Evolutionary conservation across 2,113 vertebrate species (phyloP), one percentile per base, ranked within the genome.

Genomic region (Gadus macrocephalus): DNA sequence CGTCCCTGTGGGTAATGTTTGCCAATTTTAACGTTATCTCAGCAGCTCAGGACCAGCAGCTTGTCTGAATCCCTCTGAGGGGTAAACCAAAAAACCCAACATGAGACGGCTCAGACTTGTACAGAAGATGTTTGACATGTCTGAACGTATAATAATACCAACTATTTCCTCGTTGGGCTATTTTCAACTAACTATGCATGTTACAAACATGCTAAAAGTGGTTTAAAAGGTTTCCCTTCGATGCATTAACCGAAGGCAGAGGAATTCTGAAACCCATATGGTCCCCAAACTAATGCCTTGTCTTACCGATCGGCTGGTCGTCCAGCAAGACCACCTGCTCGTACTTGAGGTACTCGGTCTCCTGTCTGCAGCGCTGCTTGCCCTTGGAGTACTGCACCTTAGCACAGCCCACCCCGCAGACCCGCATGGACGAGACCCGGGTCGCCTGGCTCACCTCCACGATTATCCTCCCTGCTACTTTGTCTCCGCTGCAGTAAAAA

Each of bases 361-460:
- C 93, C 83, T 98, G 93, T 31, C 85, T 86, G 86, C 95, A 97
- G 12, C 93, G 93, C 82, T 90, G 95, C 8, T 93, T 94, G 0
- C 95, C 96, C 27, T 95, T 94, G n/a, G 87, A 79, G 88, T 97
- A 98, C 19, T 93, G 83, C 77, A 98, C 96, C 16, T 86, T 94
- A 19, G 96, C 97, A 78, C 92, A 87, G 0, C 97, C 97, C 0
- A 94, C 86, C 0, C 91, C 96, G 78, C 93, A 3, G 2, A 98
- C 55, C 53, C 79, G 89, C n/a, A 99, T 76, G 0, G 94, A 85
- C 1, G 78, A 91, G 71, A 98, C 92, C 0, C 91, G 88, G 1
- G 93, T 94, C 17, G 92, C 86, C 20, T 96, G 95, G 1, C 88
- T 86, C 72, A 98, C 95, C n/a, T 97, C 95, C 25, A 62, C 61